A percentile compares a stretch with the other conserved stretches of the same genome.
Evolutionary conservation across 1,140 invertebrate species (phyloP).

Genomic region (Drosophila truncata): DNA sequence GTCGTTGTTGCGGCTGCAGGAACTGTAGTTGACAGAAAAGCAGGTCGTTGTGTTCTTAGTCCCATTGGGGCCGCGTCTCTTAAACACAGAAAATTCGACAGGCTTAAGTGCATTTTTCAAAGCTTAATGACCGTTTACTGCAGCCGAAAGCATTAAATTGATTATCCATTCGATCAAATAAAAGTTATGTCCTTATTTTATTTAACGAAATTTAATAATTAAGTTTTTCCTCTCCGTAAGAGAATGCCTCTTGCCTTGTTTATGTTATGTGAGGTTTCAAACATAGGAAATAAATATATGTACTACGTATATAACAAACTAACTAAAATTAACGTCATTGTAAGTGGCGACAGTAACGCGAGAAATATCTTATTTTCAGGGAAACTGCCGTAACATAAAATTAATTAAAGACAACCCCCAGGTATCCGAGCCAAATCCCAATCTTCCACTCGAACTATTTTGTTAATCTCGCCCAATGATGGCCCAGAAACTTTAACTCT

Average conservation of each 20-base stretch:
- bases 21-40: conserved; percentile 48
- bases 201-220: not conserved
- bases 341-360: not conserved
- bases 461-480: conserved; percentile 8
- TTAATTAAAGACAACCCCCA: conserved; percentile 7
- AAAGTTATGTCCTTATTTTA: not conserved
- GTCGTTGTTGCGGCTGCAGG: conserved; percentile 61
- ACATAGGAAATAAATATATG: conserved; percentile 16
- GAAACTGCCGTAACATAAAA: not conserved
- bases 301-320: not conserved
- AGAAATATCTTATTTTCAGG: not conserved
- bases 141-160: not conserved
- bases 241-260: not conserved
- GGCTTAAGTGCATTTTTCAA: no score
- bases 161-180: not conserved
- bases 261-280: conserved; percentile 25
- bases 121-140: not conserved
- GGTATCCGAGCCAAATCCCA: not conserved
- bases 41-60: conserved; percentile 61
- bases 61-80: conserved; percentile 32
- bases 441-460: not conserved
- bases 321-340: conserved; percentile 1
- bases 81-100: not conserved
- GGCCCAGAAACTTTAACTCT: conserved; percentile 33
- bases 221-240: not conserved